phyloP scores from a whole-genome alignment of 2,888 invertebrate species.

The Drosophila cognata region DNA sequence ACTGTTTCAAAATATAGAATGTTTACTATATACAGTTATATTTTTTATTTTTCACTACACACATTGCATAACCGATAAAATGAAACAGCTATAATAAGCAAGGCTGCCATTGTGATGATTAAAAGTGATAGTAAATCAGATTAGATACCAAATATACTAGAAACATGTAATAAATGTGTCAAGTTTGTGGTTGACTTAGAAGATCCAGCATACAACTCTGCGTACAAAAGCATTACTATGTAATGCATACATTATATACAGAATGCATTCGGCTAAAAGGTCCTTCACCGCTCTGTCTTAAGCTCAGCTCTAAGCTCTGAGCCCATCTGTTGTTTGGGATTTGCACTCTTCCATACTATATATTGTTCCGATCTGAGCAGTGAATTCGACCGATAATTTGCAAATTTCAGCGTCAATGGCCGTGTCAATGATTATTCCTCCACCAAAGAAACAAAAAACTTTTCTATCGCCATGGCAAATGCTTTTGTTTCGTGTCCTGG shows the following conservation, averaged over 20 bases:
- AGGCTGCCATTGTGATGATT: neutral
- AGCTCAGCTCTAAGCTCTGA: neutral
- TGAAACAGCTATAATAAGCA: neutral
- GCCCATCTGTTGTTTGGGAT: neutral
- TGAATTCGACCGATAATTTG: constrained; percentile 72
- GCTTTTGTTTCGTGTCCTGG: constrained; percentile 62
- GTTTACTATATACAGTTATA: no score
- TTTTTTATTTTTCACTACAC: no score
- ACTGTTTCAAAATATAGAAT: no score
- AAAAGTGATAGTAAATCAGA: neutral
- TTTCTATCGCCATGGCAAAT: constrained; percentile 52
- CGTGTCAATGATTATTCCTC: constrained; percentile 72
- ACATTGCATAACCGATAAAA: neutral
- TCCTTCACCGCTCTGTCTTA: neutral
- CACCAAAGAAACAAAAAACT: constrained; percentile 51
- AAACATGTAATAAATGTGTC: neutral
- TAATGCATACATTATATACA: neutral
- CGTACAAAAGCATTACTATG: neutral
- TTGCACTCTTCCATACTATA: neutral
- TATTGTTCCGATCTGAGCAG: neutral
- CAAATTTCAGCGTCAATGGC: constrained; percentile 77
- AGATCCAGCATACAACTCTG: neutral
- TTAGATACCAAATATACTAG: neutral
- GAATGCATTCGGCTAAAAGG: neutral
- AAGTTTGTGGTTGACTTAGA: neutral